Evolutionary conservation across 1,140 invertebrate species (phyloP).

Genomic region (Charaxes varanes): DNA sequence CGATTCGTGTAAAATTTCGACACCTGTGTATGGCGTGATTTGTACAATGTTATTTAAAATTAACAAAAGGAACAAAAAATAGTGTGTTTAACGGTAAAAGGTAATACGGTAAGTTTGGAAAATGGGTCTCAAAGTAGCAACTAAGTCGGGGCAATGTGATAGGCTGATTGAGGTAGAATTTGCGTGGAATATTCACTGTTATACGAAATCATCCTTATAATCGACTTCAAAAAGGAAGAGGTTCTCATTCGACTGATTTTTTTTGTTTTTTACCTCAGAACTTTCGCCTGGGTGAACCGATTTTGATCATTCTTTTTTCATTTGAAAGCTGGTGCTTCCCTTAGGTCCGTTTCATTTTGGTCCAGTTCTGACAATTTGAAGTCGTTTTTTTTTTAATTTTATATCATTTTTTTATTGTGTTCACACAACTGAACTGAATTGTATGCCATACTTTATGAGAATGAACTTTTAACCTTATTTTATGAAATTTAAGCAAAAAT

Average conservation of each 20-base stretch:
- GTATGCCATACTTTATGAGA: no score
- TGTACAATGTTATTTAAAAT: slow-evolving; percentile 19
- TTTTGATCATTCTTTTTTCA: no score
- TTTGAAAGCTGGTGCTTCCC: no score
- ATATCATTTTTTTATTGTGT: no score
- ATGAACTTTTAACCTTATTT: background rate
- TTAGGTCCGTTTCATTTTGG: no score
- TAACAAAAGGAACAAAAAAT: slow-evolving; percentile 11
- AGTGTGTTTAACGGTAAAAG: slow-evolving; percentile 15
- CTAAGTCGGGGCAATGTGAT: slow-evolving; percentile 47
- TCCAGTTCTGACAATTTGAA: no score
- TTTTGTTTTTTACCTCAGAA: no score
- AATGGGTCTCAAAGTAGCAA: slow-evolving; percentile 53
- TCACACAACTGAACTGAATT: slow-evolving; percentile 1
- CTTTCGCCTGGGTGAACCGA: no score
- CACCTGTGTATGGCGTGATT: slow-evolving; percentile 4
- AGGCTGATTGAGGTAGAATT: slow-evolving; percentile 27
- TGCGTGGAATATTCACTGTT: slow-evolving; percentile 20
- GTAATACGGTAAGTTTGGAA: slow-evolving; percentile 30
- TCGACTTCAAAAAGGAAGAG: no score
- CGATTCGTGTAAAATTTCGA: background rate
- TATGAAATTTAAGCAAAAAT: background rate
- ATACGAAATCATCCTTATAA: no score
- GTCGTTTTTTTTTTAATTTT: no score
- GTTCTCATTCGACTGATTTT: no score